Percentiles rank a stretch among this genome's conserved stretches.
These are phyloP conservation scores for Lasioglossum figueresi DNA, from an alignment of 2,888 invertebrate genomes.

Conservation along the genomic window DNA sequence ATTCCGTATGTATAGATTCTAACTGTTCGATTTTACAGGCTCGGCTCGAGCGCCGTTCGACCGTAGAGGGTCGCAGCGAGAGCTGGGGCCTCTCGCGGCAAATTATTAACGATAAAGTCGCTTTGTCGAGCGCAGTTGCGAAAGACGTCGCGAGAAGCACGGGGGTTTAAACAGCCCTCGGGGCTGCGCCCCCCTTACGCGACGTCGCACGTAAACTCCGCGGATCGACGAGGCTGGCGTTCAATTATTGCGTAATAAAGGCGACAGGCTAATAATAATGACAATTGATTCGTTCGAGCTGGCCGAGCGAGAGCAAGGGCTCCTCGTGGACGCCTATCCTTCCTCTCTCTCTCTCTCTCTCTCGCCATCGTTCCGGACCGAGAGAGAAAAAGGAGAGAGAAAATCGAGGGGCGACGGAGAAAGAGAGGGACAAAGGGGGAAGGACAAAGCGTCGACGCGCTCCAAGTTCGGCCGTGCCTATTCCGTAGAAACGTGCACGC, in stretches of 20 bases:
- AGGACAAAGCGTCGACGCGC: conserved; percentile 67
- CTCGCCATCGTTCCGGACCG: not conserved
- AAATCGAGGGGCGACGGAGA: conserved; percentile 28
- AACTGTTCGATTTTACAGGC: not conserved
- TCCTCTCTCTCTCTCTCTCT: too few relatives aligned
- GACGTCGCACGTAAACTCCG: not conserved
- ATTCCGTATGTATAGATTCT: not conserved
- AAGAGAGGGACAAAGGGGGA: conserved; percentile 57
- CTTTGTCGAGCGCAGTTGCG: not conserved
- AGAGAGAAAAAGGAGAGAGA: conserved; percentile 4
- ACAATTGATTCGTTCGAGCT: not conserved
- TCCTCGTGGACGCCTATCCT: not conserved
- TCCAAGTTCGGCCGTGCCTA: conserved; percentile 64
- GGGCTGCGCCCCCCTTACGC: not conserved
- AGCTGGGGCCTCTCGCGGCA: not conserved
- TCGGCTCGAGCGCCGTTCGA: not conserved
- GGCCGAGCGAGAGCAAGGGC: not conserved
- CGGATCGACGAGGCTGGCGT: not conserved
- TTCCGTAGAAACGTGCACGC: conserved; percentile 55
- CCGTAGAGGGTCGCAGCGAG: not conserved
- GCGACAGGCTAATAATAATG: not conserved
- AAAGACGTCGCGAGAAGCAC: not conserved
- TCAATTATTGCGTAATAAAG: conserved; percentile 3
- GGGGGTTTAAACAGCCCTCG: not conserved
- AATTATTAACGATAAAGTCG: not conserved